Evolutionary conservation across 2,797 vertebrate species (phyloP).

Genomic region (Hippoglossus hippoglossus): DNA sequence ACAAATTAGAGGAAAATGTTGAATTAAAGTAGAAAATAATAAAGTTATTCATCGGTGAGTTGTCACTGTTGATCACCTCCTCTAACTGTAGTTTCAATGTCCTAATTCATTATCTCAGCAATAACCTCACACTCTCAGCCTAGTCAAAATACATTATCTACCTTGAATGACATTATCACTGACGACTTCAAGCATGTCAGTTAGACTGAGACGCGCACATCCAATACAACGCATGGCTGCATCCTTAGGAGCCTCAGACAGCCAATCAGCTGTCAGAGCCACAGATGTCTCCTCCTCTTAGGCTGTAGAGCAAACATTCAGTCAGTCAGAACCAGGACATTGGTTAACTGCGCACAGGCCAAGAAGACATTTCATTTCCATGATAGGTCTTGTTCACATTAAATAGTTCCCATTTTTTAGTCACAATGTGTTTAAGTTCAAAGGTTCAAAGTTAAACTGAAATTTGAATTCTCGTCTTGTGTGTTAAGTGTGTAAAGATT

Average conservation of each 20-base stretch:
- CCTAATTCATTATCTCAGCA: conserved; percentile 63
- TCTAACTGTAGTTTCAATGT: conserved; percentile 53
- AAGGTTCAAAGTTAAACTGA: neutral
- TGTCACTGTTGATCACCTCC: conserved; percentile 76
- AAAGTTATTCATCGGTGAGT: conserved; percentile 68
- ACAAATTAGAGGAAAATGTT: conserved; percentile 77
- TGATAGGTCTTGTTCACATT: conserved; percentile 2
- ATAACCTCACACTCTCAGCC: conserved; percentile 54
- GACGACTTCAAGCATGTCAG: conserved; percentile 69
- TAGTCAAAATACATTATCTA: conserved; percentile 73
- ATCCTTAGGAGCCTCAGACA: conserved; percentile 44
- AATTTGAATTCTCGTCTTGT: neutral
- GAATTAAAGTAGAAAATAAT: conserved; percentile 74
- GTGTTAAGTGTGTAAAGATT: too few relatives aligned
- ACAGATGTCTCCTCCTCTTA: conserved; percentile 78
- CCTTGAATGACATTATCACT: conserved; percentile 76
- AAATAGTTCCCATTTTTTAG: neutral
- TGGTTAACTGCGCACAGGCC: conserved; percentile 3
- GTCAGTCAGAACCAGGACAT: conserved; percentile 26
- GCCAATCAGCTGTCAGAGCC: conserved; percentile 74
- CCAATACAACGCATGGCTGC: conserved; percentile 82
- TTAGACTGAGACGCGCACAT: conserved; percentile 72
- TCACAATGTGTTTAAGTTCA: neutral
- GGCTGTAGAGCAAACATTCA: conserved; percentile 53
- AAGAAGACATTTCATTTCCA: conserved; percentile 9